These are phyloP conservation scores for Sylvia atricapilla DNA, from an alignment of 2,113 vertebrate species.

Conservation along the genomic window DNA sequence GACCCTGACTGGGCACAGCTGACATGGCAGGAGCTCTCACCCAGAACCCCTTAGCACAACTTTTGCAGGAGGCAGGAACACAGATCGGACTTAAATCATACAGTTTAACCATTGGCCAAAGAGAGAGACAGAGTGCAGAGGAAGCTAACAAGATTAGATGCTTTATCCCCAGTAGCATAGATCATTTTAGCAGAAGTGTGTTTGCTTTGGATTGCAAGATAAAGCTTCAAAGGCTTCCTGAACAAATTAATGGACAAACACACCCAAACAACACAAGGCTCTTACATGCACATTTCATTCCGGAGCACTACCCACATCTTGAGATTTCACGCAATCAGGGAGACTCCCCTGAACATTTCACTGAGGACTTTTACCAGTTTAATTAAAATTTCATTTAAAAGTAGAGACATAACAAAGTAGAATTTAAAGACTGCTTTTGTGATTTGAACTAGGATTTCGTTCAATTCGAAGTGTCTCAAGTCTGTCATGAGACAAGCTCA, in stretches of 20 bases:
- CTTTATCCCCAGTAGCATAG: slow-evolving; percentile 30
- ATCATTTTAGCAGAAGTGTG: slow-evolving; percentile 38
- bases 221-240: slow-evolving; percentile 59
- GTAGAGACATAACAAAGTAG: neutral
- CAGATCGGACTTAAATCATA: neutral
- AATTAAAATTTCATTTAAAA: slow-evolving; percentile 31
- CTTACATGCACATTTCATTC: neutral
- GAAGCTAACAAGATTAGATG: slow-evolving; percentile 48
- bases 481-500: slow-evolving; percentile 71
- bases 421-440: slow-evolving; percentile 49
- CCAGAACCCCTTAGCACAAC: neutral
- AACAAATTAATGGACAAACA: slow-evolving; percentile 57
- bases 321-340: neutral
- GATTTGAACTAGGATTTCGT: slow-evolving; percentile 62
- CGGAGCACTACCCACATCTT: neutral
- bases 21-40: neutral
- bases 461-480: slow-evolving; percentile 70
- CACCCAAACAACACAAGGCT: slow-evolving; percentile 22
- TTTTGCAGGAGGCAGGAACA: neutral
- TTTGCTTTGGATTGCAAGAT: slow-evolving; percentile 55
- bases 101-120: neutral
- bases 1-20: neutral
- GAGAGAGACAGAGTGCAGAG: neutral
- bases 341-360: neutral
- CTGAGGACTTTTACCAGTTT: neutral